Percentiles rank a stretch among this genome's conserved stretches.
These are phyloP conservation scores for Brachyhypopomus gauderio DNA, from an alignment of 2,113 vertebrate genomes.

Conservation along the genomic window DNA sequence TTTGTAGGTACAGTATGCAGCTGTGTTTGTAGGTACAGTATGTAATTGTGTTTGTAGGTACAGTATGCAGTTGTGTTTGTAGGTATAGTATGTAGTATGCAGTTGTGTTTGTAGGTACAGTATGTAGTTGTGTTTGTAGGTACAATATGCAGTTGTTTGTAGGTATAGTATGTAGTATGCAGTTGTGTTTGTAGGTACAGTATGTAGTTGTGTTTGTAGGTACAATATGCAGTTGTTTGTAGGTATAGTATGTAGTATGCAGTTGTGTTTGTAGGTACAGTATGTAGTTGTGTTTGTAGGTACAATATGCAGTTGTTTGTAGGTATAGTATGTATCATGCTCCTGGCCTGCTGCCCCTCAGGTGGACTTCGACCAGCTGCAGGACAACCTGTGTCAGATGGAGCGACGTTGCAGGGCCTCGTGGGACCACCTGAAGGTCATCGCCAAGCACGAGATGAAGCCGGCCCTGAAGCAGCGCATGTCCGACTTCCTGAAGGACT, in stretches of 20 bases:
- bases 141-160: no score
- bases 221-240: no score
- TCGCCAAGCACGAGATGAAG: constrained; percentile 97
- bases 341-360: constrained; percentile 55
- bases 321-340: background rate
- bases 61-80: background rate
- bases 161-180: no score
- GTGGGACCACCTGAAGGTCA: constrained; percentile 98
- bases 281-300: background rate
- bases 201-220: background rate
- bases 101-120: background rate
- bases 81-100: no score
- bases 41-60: background rate
- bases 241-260: no score
- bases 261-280: background rate
- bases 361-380: constrained; percentile 98
- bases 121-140: background rate
- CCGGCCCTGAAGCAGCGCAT: constrained; percentile 91
- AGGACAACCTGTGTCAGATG: constrained; percentile 95
- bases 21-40: background rate
- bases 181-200: background rate
- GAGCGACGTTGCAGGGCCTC: constrained; percentile 96
- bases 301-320: background rate
- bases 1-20: background rate
- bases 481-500: constrained; percentile 96